These are phyloP conservation scores for Heliopora coerulea DNA, from an alignment of 92 coral and sea anemone species.

Conservation along the genomic window DNA sequence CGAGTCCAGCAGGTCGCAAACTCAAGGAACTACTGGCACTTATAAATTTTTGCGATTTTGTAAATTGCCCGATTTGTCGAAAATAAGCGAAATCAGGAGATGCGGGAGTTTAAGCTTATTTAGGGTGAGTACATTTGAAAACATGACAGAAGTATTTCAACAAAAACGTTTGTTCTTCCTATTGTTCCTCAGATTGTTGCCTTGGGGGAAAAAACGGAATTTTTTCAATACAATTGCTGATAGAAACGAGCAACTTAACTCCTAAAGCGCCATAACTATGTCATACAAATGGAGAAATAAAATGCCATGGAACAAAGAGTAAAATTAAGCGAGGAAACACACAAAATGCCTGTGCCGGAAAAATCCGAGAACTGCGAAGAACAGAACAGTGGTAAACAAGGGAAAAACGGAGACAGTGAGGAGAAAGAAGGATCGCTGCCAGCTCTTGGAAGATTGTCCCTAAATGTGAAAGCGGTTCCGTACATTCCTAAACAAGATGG, in stretches of 20 bases:
- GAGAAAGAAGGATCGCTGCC: neutral
- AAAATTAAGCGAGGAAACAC: neutral
- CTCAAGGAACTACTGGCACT: too few species aligned
- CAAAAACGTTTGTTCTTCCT: too few species aligned
- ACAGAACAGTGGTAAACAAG: neutral
- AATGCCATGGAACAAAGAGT: neutral
- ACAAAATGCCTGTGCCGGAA: constrained; percentile 1
- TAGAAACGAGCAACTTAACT: neutral
- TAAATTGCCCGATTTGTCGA: too few species aligned
- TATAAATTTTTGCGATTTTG: too few species aligned
- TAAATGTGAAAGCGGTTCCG: constrained; percentile 38
- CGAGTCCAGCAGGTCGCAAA: too few species aligned
- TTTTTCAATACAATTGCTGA: neutral
- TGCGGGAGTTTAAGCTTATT: too few species aligned
- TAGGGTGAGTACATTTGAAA: too few species aligned
- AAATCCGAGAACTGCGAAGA: constrained; percentile 1
- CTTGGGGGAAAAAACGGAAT: neutral
- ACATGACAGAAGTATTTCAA: too few species aligned
- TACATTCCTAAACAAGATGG: constrained; percentile 39
- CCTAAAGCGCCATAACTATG: neutral
- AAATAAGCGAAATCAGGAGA: too few species aligned
- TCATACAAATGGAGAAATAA: neutral
- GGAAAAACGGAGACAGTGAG: neutral
- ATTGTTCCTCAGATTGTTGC: neutral
- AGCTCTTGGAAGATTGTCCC: constrained; percentile 29